Percentiles rank a stretch among this genome's conserved stretches.
These are phyloP conservation scores for Catharus fuscescens DNA, from an alignment of 2,113 vertebrate species.

Conservation along the genomic window DNA sequence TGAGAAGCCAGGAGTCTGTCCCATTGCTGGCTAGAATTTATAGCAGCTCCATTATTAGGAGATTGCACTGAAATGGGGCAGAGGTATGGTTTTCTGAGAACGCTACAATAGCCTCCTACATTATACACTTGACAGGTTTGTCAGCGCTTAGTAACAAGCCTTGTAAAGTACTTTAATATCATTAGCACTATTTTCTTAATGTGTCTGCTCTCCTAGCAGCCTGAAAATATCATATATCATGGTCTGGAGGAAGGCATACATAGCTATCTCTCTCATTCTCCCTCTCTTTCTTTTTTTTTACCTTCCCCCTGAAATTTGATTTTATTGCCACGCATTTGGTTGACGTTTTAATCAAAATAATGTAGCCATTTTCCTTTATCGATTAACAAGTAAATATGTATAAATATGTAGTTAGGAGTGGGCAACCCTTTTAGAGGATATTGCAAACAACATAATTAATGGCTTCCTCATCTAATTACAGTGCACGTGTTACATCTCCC, in stretches of 20 bases:
- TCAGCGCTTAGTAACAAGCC: constrained; percentile 93
- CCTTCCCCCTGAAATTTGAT: constrained; percentile 67
- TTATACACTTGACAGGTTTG: constrained; percentile 96
- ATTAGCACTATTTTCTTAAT: constrained; percentile 99
- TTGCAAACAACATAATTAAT: constrained; percentile 78
- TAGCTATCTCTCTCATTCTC: constrained; percentile 49
- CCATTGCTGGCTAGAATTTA: constrained; percentile 92
- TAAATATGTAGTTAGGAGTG: constrained; percentile 82
- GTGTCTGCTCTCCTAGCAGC: constrained; percentile 87
- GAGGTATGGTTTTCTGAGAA: constrained; percentile 91
- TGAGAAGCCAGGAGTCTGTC: constrained; percentile 87
- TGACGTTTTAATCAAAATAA: constrained; percentile 87
- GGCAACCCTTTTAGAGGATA: constrained; percentile 80
- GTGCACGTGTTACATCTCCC: constrained; percentile 14
- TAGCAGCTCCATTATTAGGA: constrained; percentile 92
- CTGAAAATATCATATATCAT: constrained; percentile 90
- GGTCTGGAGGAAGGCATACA: constrained; percentile 64
- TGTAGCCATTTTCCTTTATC: constrained; percentile 83
- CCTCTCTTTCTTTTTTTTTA: constrained; percentile 33
- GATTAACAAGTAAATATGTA: constrained; percentile 87
- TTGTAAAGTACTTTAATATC: constrained; percentile 96
- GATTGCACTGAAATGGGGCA: constrained; percentile 88
- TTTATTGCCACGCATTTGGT: constrained; percentile 68
- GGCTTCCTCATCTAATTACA: constrained; percentile 67
- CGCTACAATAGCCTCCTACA: constrained; percentile 91